phyloP scores from a whole-genome alignment of 2,113 vertebrate genomes.

The Daphoenositta chrysoptera region DNA sequence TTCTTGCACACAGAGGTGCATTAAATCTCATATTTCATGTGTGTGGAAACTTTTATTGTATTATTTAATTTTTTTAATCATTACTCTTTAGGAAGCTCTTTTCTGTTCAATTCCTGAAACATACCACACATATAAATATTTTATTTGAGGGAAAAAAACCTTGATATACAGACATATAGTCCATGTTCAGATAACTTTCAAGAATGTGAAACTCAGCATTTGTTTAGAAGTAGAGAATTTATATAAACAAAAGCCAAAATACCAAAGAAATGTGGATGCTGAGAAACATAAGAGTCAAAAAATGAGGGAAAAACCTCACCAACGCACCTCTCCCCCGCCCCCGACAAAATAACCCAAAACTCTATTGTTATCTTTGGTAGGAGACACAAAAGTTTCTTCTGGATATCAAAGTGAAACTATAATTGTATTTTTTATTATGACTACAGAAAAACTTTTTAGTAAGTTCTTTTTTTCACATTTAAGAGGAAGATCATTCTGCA shows the following conservation, averaged over 20 bases:
- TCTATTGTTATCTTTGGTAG: not conserved
- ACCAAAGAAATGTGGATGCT: not conserved
- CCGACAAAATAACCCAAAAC: not conserved
- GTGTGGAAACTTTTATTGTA: not conserved
- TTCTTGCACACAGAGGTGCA: not conserved
- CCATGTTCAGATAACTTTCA: conserved; percentile 17
- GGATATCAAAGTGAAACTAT: not conserved
- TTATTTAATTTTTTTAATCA: not conserved
- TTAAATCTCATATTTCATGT: not conserved
- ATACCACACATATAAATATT: not conserved
- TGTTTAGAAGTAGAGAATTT: not conserved
- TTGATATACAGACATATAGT: not conserved
- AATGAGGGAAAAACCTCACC: not conserved
- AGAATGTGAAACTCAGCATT: not conserved
- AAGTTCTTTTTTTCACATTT: not conserved
- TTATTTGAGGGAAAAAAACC: conserved; percentile 11
- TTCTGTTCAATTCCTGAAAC: not conserved
- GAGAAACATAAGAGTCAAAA: not conserved
- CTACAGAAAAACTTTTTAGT: not conserved
- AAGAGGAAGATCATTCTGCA: not conserved
- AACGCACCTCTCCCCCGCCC: accelerated
- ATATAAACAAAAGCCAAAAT: not conserved
- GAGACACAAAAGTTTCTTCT: not conserved
- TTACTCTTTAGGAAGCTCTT: not conserved
- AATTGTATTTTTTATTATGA: not conserved